Evolutionary conservation across 2,113 vertebrate species (phyloP).

Genomic region (Urocitellus parryii): DNA sequence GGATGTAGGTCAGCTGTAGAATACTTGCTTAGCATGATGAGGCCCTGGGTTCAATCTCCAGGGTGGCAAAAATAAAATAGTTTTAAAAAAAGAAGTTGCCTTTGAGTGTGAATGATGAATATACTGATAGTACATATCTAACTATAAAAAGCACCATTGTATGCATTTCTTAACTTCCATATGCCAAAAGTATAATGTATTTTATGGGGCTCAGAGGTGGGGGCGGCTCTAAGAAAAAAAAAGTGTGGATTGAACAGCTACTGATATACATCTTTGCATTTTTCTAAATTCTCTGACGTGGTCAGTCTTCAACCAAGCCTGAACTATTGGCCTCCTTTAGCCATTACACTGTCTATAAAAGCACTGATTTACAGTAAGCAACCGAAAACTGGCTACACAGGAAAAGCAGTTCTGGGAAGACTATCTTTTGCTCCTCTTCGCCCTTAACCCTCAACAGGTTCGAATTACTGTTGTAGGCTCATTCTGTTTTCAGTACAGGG

Average conservation of each 20-base stretch:
- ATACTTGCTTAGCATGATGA: background rate
- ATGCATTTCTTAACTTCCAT: background rate
- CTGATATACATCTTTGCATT: background rate
- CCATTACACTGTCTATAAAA: background rate
- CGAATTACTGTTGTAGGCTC: background rate
- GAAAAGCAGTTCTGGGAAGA: constrained; percentile 55
- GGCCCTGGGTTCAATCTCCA: background rate
- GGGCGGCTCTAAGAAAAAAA: background rate
- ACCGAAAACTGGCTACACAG: constrained; percentile 58
- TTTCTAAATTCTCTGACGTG: constrained; percentile 30
- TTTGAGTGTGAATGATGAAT: background rate
- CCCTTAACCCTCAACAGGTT: constrained; percentile 20
- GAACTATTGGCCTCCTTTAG: background rate
- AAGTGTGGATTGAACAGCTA: background rate
- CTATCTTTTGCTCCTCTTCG: background rate
- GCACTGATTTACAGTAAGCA: constrained; percentile 53
- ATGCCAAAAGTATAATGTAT: background rate
- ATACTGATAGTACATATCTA: background rate
- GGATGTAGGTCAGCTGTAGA: background rate
- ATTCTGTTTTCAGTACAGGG: background rate
- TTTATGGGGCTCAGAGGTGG: background rate
- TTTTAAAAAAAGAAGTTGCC: background rate
- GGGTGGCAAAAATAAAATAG: background rate
- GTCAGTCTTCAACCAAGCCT: background rate
- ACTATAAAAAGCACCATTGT: background rate